phyloP scores from a whole-genome alignment of 1,140 invertebrate species.

The Euschistus heros region DNA sequence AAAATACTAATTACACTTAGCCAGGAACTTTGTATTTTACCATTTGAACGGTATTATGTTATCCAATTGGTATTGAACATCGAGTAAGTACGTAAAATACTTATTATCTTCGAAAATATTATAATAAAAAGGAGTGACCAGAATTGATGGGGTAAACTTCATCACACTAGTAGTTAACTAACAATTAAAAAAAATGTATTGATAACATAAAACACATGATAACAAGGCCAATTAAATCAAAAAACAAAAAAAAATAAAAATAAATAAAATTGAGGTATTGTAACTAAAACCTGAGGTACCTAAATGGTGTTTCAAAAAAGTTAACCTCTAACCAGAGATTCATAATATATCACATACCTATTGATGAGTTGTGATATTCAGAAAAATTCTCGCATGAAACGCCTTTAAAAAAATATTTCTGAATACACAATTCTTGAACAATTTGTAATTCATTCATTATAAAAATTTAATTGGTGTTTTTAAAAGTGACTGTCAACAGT shows the following conservation, averaged over 20 bases:
- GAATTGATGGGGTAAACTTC: neutral
- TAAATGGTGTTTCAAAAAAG: constrained; percentile 11
- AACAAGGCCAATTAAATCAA: neutral
- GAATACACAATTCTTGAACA: neutral
- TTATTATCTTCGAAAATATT: neutral
- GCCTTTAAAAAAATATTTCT: neutral
- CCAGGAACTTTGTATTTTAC: constrained; percentile 25
- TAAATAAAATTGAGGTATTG: constrained; percentile 13
- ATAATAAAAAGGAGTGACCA: constrained; percentile 12
- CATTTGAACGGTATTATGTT: constrained; percentile 11
- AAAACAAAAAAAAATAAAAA: constrained; percentile 7
- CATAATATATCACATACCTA: constrained; percentile 11
- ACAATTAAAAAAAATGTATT: constrained; percentile 1
- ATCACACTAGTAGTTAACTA: neutral
- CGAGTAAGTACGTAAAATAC: constrained; percentile 1
- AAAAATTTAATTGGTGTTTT: constrained; percentile 12
- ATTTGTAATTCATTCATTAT: constrained; percentile 5
- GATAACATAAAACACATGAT: constrained; percentile 11
- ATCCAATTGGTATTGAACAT: constrained; percentile 10
- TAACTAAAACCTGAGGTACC: constrained; percentile 12
- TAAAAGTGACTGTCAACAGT: constrained; percentile 4
- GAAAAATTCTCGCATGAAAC: neutral
- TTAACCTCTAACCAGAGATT: constrained; percentile 11
- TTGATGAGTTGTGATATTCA: constrained; percentile 9
- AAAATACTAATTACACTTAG: constrained; percentile 23